A percentile compares a stretch with the other conserved stretches of the same genome.
phyloP scores from a whole-genome alignment of 2,113 vertebrate species.

The Eolophus roseicapilla region DNA sequence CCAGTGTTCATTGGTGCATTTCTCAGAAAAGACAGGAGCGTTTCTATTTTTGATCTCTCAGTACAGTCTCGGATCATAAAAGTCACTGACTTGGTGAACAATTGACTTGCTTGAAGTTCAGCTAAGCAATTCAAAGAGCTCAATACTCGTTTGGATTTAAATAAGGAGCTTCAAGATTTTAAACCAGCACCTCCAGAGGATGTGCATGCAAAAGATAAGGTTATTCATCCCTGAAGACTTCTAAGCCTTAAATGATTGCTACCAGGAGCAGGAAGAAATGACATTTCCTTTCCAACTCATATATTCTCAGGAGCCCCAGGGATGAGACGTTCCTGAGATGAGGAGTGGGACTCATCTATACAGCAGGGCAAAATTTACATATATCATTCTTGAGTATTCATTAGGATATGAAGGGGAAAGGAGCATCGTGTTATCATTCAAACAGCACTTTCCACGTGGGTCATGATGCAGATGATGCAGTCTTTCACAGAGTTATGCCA shows the following conservation, averaged over 20 bases:
- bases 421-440: not conserved
- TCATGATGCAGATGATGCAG: not conserved
- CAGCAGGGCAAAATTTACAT: not conserved
- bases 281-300: not conserved
- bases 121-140: slow-evolving; percentile 6
- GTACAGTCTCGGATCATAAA: not conserved
- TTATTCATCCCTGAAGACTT: slow-evolving; percentile 32
- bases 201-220: slow-evolving; percentile 13
- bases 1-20: fast-evolving
- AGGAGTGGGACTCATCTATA: not conserved
- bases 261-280: slow-evolving; percentile 7
- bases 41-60: slow-evolving; percentile 14
- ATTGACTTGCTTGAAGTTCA: slow-evolving; percentile 22
- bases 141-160: slow-evolving; percentile 10
- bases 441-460: not conserved
- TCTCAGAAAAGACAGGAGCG: not conserved
- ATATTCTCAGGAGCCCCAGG: not conserved
- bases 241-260: slow-evolving; percentile 19
- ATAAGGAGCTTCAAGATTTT: slow-evolving; percentile 28
- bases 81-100: slow-evolving; percentile 5
- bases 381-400: not conserved
- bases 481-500: not conserved
- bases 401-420: not conserved
- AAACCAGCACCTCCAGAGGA: slow-evolving; percentile 1
- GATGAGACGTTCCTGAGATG: not conserved